A percentile compares a stretch with the other conserved stretches of the same genome.
phyloP scores from a whole-genome alignment of 2,888 invertebrate genomes.

The Dryadula phaetusa region DNA sequence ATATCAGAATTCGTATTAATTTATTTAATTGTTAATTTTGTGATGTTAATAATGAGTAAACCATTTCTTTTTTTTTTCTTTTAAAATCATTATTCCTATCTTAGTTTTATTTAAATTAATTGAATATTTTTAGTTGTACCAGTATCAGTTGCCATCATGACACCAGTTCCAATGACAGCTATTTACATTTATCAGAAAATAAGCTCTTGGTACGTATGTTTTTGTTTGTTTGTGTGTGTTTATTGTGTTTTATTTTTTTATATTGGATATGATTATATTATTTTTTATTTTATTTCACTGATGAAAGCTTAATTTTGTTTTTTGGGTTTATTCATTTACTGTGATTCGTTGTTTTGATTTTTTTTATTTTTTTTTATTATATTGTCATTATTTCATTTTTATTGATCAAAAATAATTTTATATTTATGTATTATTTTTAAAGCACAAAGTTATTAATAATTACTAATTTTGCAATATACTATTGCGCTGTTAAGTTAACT shows the following conservation, averaged over 20 bases:
- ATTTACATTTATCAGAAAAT: conserved; percentile 84
- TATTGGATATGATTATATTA: not conserved
- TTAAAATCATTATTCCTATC: too few species aligned
- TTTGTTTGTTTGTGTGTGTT: not conserved
- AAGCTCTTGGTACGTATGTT: conserved; percentile 72
- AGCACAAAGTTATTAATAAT: too few species aligned
- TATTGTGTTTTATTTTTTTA: not conserved
- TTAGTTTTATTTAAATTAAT: not conserved
- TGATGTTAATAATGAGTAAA: too few species aligned
- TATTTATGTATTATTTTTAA: too few species aligned
- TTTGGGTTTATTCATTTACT: not conserved
- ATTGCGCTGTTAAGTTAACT: not conserved
- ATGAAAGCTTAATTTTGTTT: not conserved
- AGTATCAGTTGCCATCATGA: conserved; percentile 96
- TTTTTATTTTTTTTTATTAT: not conserved
- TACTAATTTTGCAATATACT: not conserved
- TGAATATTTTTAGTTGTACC: conserved; percentile 88
- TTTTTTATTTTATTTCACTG: not conserved
- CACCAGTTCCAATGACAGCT: conserved; percentile 91
- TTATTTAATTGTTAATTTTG: too few species aligned
- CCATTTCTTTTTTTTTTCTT: too few species aligned
- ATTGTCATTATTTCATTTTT: not conserved
- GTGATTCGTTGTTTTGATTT: not conserved
- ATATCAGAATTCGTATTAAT: too few species aligned
- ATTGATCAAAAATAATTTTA: not conserved